Evolutionary conservation across 2,888 invertebrate species (phyloP), one percentile per base, ranked within the genome.

Genomic region (Asteroscopus sphinx): DNA sequence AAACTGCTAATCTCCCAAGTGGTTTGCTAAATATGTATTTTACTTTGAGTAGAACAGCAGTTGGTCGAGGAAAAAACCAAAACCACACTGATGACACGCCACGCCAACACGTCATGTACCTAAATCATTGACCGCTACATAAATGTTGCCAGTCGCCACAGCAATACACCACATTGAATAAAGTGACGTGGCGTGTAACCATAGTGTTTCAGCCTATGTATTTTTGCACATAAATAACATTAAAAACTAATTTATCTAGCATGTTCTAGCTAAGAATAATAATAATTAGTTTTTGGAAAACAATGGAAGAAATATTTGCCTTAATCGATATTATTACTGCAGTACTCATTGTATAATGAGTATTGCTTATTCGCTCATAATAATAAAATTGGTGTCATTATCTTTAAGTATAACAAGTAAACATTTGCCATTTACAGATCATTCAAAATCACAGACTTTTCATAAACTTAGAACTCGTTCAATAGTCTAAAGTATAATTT

Each of bases 231-330:
- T 21, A 49, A 54, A 17, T 52, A 37, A 47, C 11, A 40, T 46
- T 36, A 26, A 42, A 30, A 53, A 54, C 32, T 51, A 66, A 62
- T 63, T 73, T 49, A 73, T 58, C 74, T 81, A 81, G 76, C 76
- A 79, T 36, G 56, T 62, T 72, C 79, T 82, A 81, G 56, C 65
- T 70, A 70, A 61, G 33, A 52, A 48, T 46, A 41, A 54, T 70
- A 70, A 61, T 30, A 52, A 48, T 46, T 44, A 54, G 12, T 56
- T 55, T 58, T 62, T 76, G 74, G 75, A 80, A 83, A 85, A 77
- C 63, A 76, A 56, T 83, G 84, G 82, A 83, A 83, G 82, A 80
- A 64, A 68, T 62, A 52, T 60, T 62, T 48, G 63, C 25, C 33
- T 71, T 58, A 36, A 53, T 49, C 30, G 21, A 62, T 56, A 59